Percentiles rank a stretch among this genome's conserved stretches.
Conservation (phyloP, 2,113 vertebrate genomes). For the Buteo buteo region DNA sequence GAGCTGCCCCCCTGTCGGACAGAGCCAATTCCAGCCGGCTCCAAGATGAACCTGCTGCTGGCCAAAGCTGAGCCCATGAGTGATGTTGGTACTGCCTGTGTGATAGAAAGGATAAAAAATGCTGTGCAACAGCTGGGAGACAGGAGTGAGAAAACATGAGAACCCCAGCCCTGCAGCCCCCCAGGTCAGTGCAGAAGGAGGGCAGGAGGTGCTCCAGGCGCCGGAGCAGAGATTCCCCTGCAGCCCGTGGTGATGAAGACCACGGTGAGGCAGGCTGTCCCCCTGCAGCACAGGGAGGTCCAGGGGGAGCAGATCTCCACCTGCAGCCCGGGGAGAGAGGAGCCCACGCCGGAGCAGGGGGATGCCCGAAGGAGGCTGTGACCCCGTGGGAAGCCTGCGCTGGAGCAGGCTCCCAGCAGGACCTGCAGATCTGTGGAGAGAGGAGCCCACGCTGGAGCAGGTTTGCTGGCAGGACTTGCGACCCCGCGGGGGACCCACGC, state of each 20-base stretch:
- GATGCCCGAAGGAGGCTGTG: not conserved
- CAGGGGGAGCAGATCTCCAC: not conserved
- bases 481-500: not conserved
- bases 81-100: not conserved
- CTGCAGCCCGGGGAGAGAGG: not conserved
- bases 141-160: not conserved
- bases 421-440: too few species aligned
- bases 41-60: not conserved
- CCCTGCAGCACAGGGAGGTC: not conserved
- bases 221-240: not conserved
- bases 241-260: not conserved
- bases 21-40: not conserved
- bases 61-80: not conserved
- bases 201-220: not conserved
- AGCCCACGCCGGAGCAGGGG: not conserved
- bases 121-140: not conserved
- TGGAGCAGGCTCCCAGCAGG: too few species aligned
- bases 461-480: too few species aligned
- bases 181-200: not conserved
- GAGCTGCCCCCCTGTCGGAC: not conserved
- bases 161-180: not conserved
- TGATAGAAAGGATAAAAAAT: not conserved
- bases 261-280: not conserved
- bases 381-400: too few species aligned
- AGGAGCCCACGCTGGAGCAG: too few species aligned